Evolutionary conservation across 1,140 invertebrate genomes (phyloP), one percentile per base, ranked within the genome.

Genomic region (Pseudomyrmex flavicornis): DNA sequence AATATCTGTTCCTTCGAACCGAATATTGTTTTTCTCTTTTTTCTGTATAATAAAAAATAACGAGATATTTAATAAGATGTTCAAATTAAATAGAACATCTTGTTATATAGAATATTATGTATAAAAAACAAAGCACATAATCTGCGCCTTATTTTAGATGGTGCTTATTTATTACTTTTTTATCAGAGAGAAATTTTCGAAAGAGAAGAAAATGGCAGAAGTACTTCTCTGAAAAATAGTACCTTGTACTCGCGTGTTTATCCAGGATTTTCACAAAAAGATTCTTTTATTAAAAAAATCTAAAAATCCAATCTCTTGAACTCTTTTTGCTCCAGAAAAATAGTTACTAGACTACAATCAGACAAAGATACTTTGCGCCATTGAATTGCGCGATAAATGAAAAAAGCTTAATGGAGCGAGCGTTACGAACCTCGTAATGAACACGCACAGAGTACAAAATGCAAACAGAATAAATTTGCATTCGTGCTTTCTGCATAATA

Each of bases 231-330:
- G 46, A 52, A 75, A 35, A 35, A 35, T 17, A 17, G n/a, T n/a
- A n/a, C 5, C 35, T 0, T 35, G 35, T 7, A 35, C 35, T 35
- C 35, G 54, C n/a, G 74, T 77, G 62, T 77, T 76, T 76, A 76
- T 76, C 22, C 59, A 20, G 22, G 2, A 22, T 75, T 63, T 50
- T 63, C 7, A 52, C 7, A 76, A 76, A 76, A 77, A 56, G 22
- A 65, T 65, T 13, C 1, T 44, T 65, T 66, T 77, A 44, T 65
- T 56, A 56, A 77, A 66, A 66, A 13, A 66, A 3, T 65, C 26
- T 2, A n/a, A 56, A 13, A 35, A 35, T 35, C 35, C 46, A 77
- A 66, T 56, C 12, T 65, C 59, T 35, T 35, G 26, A 56, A 20
- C 10, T 56, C 8, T 15, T 65, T 65, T 46, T 63, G 62, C 17